Evolutionary conservation across 2,797 vertebrate species (phyloP), one percentile per base, ranked within the genome.

Genomic region (Cephalopachus bancanus): DNA sequence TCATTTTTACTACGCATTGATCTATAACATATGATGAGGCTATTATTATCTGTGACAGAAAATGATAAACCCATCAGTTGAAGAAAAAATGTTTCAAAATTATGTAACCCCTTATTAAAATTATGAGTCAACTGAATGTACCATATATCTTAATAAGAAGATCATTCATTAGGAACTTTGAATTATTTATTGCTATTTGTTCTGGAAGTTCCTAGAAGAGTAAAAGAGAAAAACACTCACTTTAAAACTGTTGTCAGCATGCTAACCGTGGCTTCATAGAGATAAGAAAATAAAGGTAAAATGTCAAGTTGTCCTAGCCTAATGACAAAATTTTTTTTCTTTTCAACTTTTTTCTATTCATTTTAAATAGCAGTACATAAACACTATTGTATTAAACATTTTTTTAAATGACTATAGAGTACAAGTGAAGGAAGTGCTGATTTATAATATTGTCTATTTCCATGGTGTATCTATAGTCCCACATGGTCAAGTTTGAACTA

Each of bases 121-220:
- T 83, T 67, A 53, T 72, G 26, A 71, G 22, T 24, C 19, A 49
- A 53, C 20, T 91, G 15, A 85, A 83, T 89, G 37, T 93, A 88
- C 88, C 10, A 37, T 71, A 59, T 49, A 4, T 69, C 49, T 85
- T 83, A 33, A 33, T 83, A 78, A 96, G 49, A 81, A 80, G 75
- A 59, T 17, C 19, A 83, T 51, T 91, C 28, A 80, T 57, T 24
- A 17, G 12, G 17, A 74, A 1, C 14, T 95, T 92, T 69, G 14
- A 93, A 37, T 74, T 90, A 62, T 69, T 95, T 87, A 37, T 65
- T 89, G 5, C 3, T 85, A 49, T 93, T 92, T 93, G 44, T 93
- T 93, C 83, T 92, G 14, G 17, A 83, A 28, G 5, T 30, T 74
- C 49, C 22, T 22, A 51, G 75, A 49, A 53, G 1, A 65, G 1